These are phyloP conservation scores for Syrrhaptes paradoxus DNA, from an alignment of 2,113 vertebrate genomes.

Conservation along the genomic window DNA sequence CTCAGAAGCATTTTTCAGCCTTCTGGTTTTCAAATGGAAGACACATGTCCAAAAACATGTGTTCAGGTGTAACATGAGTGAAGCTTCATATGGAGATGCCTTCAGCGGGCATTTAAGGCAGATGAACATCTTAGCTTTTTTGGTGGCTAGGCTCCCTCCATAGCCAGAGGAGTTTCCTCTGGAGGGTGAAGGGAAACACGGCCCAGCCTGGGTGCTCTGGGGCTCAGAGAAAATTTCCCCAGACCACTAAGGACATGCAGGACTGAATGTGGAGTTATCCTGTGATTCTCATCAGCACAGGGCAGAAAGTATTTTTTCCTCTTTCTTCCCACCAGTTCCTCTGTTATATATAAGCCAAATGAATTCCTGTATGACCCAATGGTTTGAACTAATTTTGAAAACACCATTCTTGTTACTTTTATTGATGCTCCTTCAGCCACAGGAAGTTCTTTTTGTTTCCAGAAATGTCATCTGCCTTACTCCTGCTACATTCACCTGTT, in stretches of 20 bases:
- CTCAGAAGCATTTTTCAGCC: constrained; percentile 6
- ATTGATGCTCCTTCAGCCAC: background rate
- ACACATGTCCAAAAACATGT: constrained; percentile 9
- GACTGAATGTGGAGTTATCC: background rate
- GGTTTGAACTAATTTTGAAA: background rate
- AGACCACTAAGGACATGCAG: fast-evolving
- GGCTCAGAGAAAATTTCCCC: background rate
- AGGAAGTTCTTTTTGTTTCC: background rate
- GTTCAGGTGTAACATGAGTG: background rate
- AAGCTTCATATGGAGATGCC: background rate
- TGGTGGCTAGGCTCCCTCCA: background rate
- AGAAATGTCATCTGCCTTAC: background rate
- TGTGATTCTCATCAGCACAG: background rate
- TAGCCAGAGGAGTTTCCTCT: background rate
- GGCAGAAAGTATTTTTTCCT: background rate
- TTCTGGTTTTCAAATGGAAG: constrained; percentile 37
- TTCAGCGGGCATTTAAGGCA: background rate
- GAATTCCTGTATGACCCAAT: background rate
- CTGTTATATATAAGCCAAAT: background rate
- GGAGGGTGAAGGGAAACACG: background rate
- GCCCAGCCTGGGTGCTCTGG: background rate
- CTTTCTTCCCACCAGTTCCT: background rate
- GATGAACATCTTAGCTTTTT: background rate
- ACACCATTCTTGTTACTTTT: background rate
- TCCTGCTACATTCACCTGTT: background rate